Evolutionary conservation across 2,797 vertebrate genomes (phyloP).

Genomic region (Podargus strigoides): DNA sequence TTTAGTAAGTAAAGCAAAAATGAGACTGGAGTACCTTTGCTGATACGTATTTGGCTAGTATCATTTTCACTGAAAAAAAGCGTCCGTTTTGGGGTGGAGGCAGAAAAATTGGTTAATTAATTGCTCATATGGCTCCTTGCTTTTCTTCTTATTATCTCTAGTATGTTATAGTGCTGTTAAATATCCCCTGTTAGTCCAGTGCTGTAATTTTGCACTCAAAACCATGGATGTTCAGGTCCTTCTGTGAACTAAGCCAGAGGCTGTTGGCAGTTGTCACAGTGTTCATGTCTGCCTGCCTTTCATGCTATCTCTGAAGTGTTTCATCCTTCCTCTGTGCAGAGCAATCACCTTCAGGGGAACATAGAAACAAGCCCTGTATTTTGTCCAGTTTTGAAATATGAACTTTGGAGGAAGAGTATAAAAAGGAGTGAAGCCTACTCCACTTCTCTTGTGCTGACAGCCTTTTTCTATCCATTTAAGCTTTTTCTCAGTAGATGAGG

Average conservation of each 20-base stretch:
- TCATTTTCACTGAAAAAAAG: neutral
- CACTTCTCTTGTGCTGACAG: neutral
- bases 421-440: neutral
- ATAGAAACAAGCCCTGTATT: neutral
- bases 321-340: neutral
- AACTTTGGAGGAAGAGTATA: neutral
- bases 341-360: neutral
- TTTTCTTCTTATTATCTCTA: neutral
- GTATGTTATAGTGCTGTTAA: neutral
- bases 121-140: neutral
- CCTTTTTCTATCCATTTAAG: neutral
- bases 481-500: neutral
- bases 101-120: neutral
- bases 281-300: neutral
- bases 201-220: neutral
- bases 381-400: neutral
- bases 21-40: neutral
- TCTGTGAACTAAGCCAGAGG: neutral
- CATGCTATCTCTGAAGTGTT: neutral
- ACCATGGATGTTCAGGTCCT: neutral
- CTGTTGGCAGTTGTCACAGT: neutral
- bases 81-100: neutral
- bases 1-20: constrained; percentile 77
- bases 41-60: neutral
- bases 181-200: neutral